phyloP scores from a whole-genome alignment of 1,140 invertebrate genomes.

The Seison nebaliae region DNA sequence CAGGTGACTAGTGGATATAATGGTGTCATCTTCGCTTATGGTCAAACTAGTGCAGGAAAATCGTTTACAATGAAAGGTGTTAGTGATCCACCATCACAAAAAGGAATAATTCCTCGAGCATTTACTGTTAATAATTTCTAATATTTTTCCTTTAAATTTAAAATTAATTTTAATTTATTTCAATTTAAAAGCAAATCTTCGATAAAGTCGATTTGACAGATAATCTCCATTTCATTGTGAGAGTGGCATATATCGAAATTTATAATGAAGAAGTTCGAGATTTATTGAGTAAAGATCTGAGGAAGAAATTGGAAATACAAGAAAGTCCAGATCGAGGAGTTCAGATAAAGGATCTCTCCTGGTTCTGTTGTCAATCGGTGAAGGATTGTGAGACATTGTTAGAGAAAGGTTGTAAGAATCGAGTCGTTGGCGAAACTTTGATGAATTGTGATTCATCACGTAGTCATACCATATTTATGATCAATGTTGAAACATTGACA shows the following conservation, averaged over 20 bases:
- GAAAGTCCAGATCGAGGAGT: conserved; percentile 32
- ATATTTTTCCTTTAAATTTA: conserved; percentile 6
- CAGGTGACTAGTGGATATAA: conserved; percentile 36
- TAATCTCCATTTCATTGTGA: conserved; percentile 44
- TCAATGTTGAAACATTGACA: conserved; percentile 54
- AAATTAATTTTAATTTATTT: neutral
- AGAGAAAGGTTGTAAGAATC: conserved; percentile 43
- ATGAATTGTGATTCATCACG: conserved; percentile 98
- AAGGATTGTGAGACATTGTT: conserved; percentile 44
- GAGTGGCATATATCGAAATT: conserved; percentile 71
- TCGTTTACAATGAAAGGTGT: conserved; percentile 37
- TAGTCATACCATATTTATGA: conserved; percentile 92
- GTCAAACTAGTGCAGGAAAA: conserved; percentile 33
- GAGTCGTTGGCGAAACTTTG: conserved; percentile 68
- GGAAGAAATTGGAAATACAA: conserved; percentile 44
- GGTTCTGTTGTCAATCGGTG: conserved; percentile 47
- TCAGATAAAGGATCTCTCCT: conserved; percentile 34
- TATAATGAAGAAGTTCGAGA: conserved; percentile 58
- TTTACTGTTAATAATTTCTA: conserved; percentile 18
- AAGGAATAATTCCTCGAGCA: conserved; percentile 50
- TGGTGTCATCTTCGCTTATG: conserved; percentile 36
- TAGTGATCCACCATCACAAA: conserved; percentile 32
- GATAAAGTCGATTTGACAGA: conserved; percentile 58
- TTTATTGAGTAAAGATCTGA: conserved; percentile 39
- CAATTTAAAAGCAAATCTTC: conserved; percentile 34